These are phyloP conservation scores for Cisticola juncidis DNA, from an alignment of 2,113 vertebrate genomes.

Conservation along the genomic window DNA sequence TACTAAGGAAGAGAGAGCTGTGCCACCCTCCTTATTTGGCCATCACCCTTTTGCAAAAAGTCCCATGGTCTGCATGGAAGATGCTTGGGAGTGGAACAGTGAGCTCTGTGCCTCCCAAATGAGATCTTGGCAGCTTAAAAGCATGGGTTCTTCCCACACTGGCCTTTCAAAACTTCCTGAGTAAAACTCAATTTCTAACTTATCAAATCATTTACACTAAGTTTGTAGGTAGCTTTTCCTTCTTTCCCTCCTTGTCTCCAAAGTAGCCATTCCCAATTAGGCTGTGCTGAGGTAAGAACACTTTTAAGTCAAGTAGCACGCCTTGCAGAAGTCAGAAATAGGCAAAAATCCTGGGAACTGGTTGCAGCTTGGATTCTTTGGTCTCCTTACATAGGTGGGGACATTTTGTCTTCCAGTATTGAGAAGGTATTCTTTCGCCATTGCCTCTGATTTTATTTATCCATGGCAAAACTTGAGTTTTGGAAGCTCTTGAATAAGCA, in stretches of 20 bases:
- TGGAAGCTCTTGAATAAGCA: background rate
- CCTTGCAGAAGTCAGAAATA: background rate
- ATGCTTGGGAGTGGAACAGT: background rate
- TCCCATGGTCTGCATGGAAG: fast-evolving
- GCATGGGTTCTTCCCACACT: fast-evolving
- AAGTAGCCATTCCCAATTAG: background rate
- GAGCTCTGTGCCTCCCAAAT: background rate
- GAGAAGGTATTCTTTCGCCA: background rate
- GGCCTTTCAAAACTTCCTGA: background rate
- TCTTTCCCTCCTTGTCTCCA: background rate
- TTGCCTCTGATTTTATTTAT: background rate
- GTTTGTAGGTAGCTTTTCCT: background rate
- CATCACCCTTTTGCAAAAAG: fast-evolving
- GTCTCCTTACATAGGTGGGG: background rate
- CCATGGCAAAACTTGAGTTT: background rate
- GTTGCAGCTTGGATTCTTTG: background rate
- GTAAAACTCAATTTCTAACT: background rate
- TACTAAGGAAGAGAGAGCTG: fast-evolving
- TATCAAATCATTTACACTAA: background rate
- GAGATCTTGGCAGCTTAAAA: background rate
- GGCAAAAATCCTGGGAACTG: background rate
- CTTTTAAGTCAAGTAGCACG: background rate
- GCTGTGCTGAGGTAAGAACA: background rate
- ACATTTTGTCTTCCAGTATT: background rate
- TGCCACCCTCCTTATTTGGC: background rate